Base-by-base conservation (phyloP, 1,140 invertebrate genomes). In the Amphibalanus amphitrite region DNA sequence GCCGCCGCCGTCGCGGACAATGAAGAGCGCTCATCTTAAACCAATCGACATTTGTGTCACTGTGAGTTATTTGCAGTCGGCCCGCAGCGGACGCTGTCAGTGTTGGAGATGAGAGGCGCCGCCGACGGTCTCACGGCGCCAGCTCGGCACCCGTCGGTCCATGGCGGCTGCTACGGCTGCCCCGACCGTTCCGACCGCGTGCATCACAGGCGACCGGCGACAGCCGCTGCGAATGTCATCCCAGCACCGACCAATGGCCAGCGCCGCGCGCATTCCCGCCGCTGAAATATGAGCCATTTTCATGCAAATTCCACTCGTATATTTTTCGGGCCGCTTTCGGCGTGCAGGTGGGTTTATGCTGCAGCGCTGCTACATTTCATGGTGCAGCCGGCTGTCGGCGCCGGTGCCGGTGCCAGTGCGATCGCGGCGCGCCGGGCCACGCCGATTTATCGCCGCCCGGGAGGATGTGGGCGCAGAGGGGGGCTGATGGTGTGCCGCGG, bases 221-320 rank as follows among this genome's bases (percentile, higher is more conserved):
- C 47, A 20, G 47, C 47, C 47, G 47, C 10, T 20, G 47, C 47
- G 6, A 13, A 20, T 59, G 47, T 59, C 47, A 59, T 59, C 47
- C 17, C 13, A 1, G 1, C 6, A 1, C 13, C 1, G 13, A 20
- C 47, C 13, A 23, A 20, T 23, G 6, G 47, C 47, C 6, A 59
- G 3, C 20, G 47, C 47, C 47, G 20, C 13, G 10, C 47, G 47
- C 47, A 59, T 59, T 59, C 47, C 47, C 10, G 13, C 47, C 47
- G 47, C 47, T 59, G 20, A 59, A 59, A 59, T 59, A 59, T 59
- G 47, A 59, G 47, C 47, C 47, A 59, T 59, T 59, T 59, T 59
- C 47, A 59, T 59, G 47, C 47, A 59, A 59, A 59, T 59, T 59
- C 47, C 10, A 59, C 47, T 59, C 47, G 47, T 59, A 59, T 59